phyloP scores from a whole-genome alignment of 2,888 invertebrate species.

The Charanyca ferruginea region DNA sequence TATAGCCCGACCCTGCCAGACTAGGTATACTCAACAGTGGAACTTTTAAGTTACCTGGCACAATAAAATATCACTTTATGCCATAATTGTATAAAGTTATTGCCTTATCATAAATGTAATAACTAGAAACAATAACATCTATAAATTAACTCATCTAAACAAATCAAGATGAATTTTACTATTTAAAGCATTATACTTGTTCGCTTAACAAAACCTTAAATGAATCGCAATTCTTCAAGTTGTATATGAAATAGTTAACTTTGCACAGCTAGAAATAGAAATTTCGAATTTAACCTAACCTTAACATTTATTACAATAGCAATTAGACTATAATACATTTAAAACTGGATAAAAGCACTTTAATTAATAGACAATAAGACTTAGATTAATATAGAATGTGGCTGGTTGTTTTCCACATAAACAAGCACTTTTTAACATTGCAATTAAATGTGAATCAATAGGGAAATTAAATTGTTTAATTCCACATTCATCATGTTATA shows the following conservation, averaged over 20 bases:
- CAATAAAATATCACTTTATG: slow-evolving; percentile 39
- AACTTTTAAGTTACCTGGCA: slow-evolving; percentile 35
- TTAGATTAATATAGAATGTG: slow-evolving; percentile 12
- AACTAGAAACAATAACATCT: slow-evolving; percentile 37
- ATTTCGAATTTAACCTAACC: slow-evolving; percentile 27
- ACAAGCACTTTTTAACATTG: slow-evolving; percentile 14
- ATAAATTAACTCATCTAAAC: slow-evolving; percentile 20
- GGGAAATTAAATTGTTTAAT: slow-evolving; percentile 9
- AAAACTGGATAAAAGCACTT: slow-evolving; percentile 23
- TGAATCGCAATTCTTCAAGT: slow-evolving; percentile 35
- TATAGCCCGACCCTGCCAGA: slow-evolving; percentile 1
- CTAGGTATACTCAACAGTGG: slow-evolving; percentile 5
- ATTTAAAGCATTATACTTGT: slow-evolving; percentile 59
- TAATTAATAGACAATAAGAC: slow-evolving; percentile 26
- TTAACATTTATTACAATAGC: slow-evolving; percentile 28
- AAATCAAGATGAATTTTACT: slow-evolving; percentile 13
- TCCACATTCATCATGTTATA: slow-evolving; percentile 18
- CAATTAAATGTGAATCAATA: slow-evolving; percentile 17
- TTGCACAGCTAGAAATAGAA: slow-evolving; percentile 3
- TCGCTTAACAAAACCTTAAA: slow-evolving; percentile 45
- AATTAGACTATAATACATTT: slow-evolving; percentile 27
- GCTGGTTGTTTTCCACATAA: slow-evolving; percentile 2
- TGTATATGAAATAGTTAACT: slow-evolving; percentile 13
- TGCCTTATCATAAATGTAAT: slow-evolving; percentile 33
- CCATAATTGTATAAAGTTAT: slow-evolving; percentile 29